phyloP scores from a whole-genome alignment of 1,140 invertebrate genomes.

The Drosophila gunungcola region DNA sequence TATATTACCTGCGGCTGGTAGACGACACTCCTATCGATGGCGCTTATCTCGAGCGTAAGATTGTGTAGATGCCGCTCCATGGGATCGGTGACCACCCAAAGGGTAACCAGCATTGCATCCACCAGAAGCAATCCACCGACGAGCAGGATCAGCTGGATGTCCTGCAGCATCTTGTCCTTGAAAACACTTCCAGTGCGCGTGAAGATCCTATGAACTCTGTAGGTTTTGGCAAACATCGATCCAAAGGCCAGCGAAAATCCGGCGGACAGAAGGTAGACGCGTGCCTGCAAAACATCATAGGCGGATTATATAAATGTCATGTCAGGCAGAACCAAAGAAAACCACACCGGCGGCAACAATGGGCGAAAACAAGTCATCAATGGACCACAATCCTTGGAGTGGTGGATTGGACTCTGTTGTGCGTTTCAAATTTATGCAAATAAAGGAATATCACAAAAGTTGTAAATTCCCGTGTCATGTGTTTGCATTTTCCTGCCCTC shows the following conservation, averaged over 20 bases:
- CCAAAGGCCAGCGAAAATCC: constrained; percentile 95
- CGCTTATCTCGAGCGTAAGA: constrained; percentile 91
- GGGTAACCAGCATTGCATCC: constrained; percentile 91
- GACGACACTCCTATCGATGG: constrained; percentile 91
- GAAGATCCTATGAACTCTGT: constrained; percentile 94
- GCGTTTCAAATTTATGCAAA: constrained; percentile 75
- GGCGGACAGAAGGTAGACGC: constrained; percentile 94
- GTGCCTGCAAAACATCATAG: constrained; percentile 86
- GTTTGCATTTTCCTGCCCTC: constrained; percentile 48
- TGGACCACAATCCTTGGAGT: constrained; percentile 32
- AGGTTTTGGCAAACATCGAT: constrained; percentile 96
- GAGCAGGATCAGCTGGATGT: constrained; percentile 92
- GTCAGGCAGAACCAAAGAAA: constrained; percentile 19
- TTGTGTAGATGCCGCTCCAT: constrained; percentile 94
- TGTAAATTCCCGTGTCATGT: constrained; percentile 70
- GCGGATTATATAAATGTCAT: constrained; percentile 26
- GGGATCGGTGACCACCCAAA: constrained; percentile 93
- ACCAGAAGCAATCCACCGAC: constrained; percentile 91
- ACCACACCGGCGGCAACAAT: constrained; percentile 6
- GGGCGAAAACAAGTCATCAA: constrained; percentile 69
- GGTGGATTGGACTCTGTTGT: constrained; percentile 9
- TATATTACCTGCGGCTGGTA: constrained; percentile 92
- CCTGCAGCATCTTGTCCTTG: constrained; percentile 91
- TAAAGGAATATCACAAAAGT: constrained; percentile 74
- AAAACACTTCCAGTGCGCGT: constrained; percentile 87